Evolutionary conservation across 2,888 invertebrate species (phyloP), one percentile per base, ranked within the genome.

Genomic region (Synanthedon andrenaeformis): DNA sequence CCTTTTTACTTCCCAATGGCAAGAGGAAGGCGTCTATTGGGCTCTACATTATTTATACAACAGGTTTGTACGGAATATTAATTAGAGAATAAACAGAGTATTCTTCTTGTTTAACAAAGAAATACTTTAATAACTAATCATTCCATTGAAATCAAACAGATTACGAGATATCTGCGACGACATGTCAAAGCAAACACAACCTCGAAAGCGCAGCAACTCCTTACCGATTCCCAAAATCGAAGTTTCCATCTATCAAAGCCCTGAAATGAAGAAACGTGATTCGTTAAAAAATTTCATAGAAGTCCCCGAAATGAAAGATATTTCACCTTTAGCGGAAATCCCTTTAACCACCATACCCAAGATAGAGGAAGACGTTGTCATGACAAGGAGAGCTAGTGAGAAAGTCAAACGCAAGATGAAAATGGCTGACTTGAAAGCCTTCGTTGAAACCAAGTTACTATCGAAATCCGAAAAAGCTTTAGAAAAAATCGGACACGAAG

Each of bases 1-100:
- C 74, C 89, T 99, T 12, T 98, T 99, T 73, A 94, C 98, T 57
- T 92, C 96, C 0, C 97, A 98, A 70, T 99, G 99, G 99, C 94
- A 96, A 72, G 98, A 99, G 74, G 98, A 99, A 75, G 99, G 99
- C 0, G 94, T 99, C 11, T 96, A 95, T 76, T 99, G 99, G 99
- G 97, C 97, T 12, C 82, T 99, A 41, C 95, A 96, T 74, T 98
- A 94, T 80, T 87, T 96, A 59, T 95, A 95, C 67, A 95, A 96
- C 72, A 91, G 96, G 96, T 95, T 68, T 60, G 59, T 62, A 23
- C 5, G 23, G 49, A n/a, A 8, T 13, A 45, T 53, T 52, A 10
- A 45, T 53, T 52, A 5, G 13, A 10, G 35, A 10, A 35, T 35
- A 10, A 35, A 35, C 35, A 10, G 10, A 35, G 35, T 10, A 10